Conservation (phyloP, 2,888 invertebrate species). For the Pheosia gnoma region DNA sequence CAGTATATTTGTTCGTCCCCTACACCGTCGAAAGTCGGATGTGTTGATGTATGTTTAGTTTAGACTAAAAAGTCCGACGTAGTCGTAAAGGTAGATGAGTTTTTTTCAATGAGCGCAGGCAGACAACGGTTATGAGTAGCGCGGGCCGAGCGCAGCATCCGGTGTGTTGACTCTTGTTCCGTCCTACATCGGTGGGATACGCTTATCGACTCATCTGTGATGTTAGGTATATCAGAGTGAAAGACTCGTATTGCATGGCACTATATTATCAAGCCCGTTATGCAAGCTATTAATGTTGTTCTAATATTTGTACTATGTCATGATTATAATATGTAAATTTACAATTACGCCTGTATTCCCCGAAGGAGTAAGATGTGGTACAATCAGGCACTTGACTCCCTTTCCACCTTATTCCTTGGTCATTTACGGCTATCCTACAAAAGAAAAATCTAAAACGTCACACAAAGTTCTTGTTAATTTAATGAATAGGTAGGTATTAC, state of each 20-base stretch:
- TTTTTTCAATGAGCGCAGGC: constrained; percentile 2
- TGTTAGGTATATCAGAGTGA: constrained; percentile 6
- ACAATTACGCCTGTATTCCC: no score
- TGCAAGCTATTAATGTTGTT: neutral
- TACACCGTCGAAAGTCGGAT: no score
- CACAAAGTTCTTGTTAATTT: no score
- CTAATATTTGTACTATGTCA: neutral
- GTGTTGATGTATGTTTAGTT: no score
- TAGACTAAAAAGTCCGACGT: constrained; percentile 2
- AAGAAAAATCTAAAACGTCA: no score
- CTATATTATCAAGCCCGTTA: neutral
- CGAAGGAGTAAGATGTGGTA: no score
- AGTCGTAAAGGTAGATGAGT: neutral
- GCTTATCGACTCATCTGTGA: constrained; percentile 22
- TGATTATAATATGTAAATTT: neutral
- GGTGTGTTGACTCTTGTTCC: constrained; percentile 37
- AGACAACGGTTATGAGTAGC: constrained; percentile 31
- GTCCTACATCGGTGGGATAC: constrained; percentile 34
- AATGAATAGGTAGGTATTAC: no score
- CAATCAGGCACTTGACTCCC: no score
- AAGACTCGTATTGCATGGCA: constrained; percentile 5
- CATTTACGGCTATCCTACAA: no score
- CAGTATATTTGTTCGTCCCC: no score
- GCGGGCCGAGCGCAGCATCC: constrained; percentile 43
- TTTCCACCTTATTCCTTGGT: no score